Evolutionary conservation across 2,113 vertebrate species (phyloP).

Genomic region (Pipra filicauda): DNA sequence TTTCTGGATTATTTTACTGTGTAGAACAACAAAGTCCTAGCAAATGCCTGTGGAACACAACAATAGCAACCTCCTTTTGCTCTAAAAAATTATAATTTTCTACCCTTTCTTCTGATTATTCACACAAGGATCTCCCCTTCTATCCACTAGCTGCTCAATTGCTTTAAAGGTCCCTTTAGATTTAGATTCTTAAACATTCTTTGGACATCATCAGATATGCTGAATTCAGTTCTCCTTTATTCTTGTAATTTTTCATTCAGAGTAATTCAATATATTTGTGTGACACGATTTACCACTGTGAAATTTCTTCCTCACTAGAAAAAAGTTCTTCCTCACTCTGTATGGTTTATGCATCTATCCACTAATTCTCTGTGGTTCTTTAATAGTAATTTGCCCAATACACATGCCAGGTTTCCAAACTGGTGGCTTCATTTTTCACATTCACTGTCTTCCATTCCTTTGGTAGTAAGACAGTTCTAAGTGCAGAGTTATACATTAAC

Average conservation of each 20-base stretch:
- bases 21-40: background rate
- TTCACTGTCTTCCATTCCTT: background rate
- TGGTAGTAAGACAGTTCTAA: background rate
- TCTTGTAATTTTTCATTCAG: background rate
- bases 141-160: background rate
- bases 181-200: background rate
- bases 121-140: background rate
- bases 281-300: background rate
- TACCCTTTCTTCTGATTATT: background rate
- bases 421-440: background rate
- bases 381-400: background rate
- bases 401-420: background rate
- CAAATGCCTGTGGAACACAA: background rate
- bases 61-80: rapidly evolving
- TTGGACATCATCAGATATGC: background rate
- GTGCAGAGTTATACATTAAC: background rate
- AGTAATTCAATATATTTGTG: background rate
- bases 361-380: background rate
- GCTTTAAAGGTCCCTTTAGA: background rate
- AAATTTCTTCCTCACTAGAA: background rate
- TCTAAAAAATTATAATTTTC: background rate
- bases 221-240: background rate
- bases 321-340: background rate
- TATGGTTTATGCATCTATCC: background rate
- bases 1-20: background rate